phyloP scores from a whole-genome alignment of 2,797 vertebrate genomes.

The Hoplostethus atlanticus region DNA sequence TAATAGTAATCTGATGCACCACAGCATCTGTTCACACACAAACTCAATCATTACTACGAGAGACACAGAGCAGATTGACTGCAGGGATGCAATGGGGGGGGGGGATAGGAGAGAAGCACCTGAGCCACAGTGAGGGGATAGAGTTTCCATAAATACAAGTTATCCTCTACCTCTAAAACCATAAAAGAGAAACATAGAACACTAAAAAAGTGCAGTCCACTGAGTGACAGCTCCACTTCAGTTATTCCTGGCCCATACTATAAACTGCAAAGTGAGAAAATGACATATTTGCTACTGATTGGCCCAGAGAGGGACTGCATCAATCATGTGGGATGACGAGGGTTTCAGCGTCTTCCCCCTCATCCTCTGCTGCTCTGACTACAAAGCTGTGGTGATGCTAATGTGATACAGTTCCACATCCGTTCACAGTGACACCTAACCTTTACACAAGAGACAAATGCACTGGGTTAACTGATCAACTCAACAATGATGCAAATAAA shows the following conservation, averaged over 20 bases:
- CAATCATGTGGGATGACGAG: no score
- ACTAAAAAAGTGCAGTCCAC: no score
- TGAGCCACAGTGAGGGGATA: neutral
- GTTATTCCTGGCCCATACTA: neutral
- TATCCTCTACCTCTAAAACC: neutral
- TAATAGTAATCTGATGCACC: conserved; percentile 21
- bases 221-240: neutral
- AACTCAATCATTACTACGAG: conserved; percentile 6
- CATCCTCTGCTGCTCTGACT: neutral
- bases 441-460: neutral
- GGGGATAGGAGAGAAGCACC: conserved; percentile 15
- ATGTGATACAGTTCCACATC: neutral
- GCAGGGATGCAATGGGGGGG: neutral
- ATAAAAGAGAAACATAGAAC: neutral
- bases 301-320: no score
- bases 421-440: neutral
- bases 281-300: no score
- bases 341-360: neutral
- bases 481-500: conserved; percentile 5
- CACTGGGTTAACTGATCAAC: neutral
- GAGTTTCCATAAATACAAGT: neutral
- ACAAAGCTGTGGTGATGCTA: neutral
- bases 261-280: no score
- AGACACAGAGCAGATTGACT: neutral
- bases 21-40: conserved; percentile 56